Conservation (phyloP, 2,113 vertebrate genomes). For the Ancistrus triradiatus region DNA sequence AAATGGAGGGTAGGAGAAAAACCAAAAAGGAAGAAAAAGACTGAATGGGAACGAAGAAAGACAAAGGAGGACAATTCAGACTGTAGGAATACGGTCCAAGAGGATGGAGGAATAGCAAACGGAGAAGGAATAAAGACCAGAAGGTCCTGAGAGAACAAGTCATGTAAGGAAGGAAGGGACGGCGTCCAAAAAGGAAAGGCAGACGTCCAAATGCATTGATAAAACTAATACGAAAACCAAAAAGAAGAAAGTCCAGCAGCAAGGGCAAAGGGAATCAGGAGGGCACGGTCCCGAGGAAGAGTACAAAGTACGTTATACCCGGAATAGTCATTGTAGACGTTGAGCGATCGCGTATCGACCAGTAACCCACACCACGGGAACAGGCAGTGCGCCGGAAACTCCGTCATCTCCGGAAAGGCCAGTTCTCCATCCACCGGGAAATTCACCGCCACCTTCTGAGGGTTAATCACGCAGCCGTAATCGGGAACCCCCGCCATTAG, state of each 20-base stretch:
- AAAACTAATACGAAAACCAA: too few relatives aligned
- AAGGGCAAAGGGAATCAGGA: too few relatives aligned
- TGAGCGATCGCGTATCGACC: constrained; percentile 75
- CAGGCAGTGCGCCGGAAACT: constrained; percentile 68
- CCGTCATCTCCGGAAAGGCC: constrained; percentile 42
- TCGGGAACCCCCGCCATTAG: constrained; percentile 77
- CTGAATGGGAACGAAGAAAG: too few relatives aligned
- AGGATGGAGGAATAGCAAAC: neutral
- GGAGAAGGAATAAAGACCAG: neutral
- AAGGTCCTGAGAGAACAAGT: too few relatives aligned
- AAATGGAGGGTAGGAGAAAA: too few relatives aligned
- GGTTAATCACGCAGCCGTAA: constrained; percentile 83
- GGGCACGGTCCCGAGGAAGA: neutral
- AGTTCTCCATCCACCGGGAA: constrained; percentile 65
- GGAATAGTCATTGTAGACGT: constrained; percentile 82
- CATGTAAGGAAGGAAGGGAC: too few relatives aligned
- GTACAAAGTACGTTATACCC: constrained; percentile 71
- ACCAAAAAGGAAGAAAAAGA: too few relatives aligned
- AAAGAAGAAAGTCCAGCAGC: too few relatives aligned
- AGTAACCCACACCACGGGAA: constrained; percentile 91
- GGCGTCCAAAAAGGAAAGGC: too few relatives aligned
- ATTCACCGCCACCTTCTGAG: constrained; percentile 82
- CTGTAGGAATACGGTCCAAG: too few relatives aligned
- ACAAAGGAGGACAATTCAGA: too few relatives aligned
- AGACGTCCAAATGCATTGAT: too few relatives aligned